Evolutionary conservation across 2,113 vertebrate species (phyloP).

Genomic region (Rhynchopsitta pachyrhyncha): DNA sequence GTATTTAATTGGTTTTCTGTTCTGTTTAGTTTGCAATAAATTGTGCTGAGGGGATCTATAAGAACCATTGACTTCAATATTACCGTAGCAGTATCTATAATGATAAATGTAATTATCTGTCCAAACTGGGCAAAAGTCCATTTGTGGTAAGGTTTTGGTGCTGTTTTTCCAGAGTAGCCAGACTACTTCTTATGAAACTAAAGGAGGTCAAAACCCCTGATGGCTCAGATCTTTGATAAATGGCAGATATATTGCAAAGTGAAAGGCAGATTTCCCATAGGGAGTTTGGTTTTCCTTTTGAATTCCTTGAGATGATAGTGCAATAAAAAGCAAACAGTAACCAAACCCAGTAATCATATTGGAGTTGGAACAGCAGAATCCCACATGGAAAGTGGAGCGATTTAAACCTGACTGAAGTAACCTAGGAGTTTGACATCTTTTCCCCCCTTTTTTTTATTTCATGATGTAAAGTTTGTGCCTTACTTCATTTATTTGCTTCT

Average conservation of each 20-base stretch:
- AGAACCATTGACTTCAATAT: neutral
- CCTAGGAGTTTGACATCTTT: neutral
- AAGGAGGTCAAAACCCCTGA: constrained; percentile 28
- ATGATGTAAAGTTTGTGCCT: neutral
- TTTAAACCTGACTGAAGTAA: constrained; percentile 7
- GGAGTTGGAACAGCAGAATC: constrained; percentile 2
- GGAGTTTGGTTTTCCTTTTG: neutral
- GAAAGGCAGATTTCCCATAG: constrained; percentile 46
- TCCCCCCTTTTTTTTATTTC: neutral
- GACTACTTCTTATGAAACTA: neutral
- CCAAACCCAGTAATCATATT: neutral
- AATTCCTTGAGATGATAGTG: constrained; percentile 15
- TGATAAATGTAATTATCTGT: neutral
- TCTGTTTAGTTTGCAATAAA: neutral
- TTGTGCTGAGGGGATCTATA: neutral
- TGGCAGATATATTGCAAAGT: constrained; percentile 26
- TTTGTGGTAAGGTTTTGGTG: constrained; percentile 15
- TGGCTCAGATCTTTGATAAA: constrained; percentile 43
- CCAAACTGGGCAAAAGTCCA: neutral
- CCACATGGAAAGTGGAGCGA: neutral
- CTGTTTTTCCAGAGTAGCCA: neutral
- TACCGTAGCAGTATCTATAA: neutral
- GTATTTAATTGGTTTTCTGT: neutral
- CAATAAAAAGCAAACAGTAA: constrained; percentile 32
- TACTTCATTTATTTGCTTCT: neutral